These are phyloP conservation scores for Lamprotornis superbus DNA, from an alignment of 2,113 vertebrate genomes.

Conservation along the genomic window DNA sequence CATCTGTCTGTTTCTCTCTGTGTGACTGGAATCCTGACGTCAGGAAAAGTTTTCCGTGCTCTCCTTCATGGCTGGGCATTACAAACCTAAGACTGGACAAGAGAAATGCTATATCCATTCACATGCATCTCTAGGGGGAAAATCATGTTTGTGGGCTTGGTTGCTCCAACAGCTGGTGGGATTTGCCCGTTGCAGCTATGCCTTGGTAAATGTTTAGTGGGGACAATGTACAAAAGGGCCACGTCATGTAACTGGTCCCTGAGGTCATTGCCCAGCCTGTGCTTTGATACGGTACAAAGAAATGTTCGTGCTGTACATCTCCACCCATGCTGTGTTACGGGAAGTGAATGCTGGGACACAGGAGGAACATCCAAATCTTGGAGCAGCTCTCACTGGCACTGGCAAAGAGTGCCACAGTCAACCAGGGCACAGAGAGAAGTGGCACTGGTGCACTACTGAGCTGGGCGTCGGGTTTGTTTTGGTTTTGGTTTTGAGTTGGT, in stretches of 20 bases:
- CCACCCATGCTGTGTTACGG: fast-evolving
- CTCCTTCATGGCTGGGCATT: background rate
- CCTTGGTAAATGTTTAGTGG: background rate
- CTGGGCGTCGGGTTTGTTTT: fast-evolving
- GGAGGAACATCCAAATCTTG: background rate
- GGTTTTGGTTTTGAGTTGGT: background rate
- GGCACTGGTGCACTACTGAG: background rate
- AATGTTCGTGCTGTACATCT: background rate
- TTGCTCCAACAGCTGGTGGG: background rate
- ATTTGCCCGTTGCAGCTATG: background rate
- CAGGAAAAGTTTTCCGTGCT: background rate
- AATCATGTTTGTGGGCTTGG: background rate
- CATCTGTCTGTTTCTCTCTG: background rate
- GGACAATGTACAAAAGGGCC: background rate
- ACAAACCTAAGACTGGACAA: background rate
- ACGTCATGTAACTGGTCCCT: fast-evolving
- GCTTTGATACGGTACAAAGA: background rate
- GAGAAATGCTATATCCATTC: background rate
- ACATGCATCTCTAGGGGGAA: background rate
- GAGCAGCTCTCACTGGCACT: background rate
- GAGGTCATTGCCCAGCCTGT: background rate
- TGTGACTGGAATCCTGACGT: background rate
- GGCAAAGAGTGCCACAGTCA: background rate
- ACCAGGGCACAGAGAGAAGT: fast-evolving
- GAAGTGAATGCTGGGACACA: background rate